A percentile compares a stretch with the other conserved stretches of the same genome.
These are phyloP conservation scores for Adelognathus sp. DNA, from an alignment of 2,888 invertebrate genomes.

Conservation along the genomic window DNA sequence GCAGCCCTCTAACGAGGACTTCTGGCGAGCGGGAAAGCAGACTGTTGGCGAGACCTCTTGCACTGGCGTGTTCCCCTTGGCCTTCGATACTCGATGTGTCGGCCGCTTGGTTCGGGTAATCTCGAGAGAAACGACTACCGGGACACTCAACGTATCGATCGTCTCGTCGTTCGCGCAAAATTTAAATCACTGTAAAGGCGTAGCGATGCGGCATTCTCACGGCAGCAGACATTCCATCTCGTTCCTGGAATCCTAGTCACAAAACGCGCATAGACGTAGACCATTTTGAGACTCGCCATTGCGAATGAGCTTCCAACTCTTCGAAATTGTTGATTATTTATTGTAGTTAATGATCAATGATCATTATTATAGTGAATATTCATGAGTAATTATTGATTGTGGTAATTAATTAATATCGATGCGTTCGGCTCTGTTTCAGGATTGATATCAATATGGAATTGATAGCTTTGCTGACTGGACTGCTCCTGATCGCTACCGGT, in stretches of 20 bases:
- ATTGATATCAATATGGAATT: slow-evolving; percentile 34
- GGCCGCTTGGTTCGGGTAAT: slow-evolving; percentile 54
- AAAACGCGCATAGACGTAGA: background rate
- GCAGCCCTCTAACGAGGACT: background rate
- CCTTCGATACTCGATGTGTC: slow-evolving; percentile 55
- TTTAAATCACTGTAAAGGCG: too few relatives aligned
- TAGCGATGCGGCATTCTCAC: too few relatives aligned
- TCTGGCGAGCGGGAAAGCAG: slow-evolving; percentile 6
- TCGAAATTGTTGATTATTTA: too few relatives aligned
- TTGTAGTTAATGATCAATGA: too few relatives aligned
- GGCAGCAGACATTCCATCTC: background rate
- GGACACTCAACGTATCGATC: slow-evolving; percentile 41
- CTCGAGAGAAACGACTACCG: slow-evolving; percentile 19
- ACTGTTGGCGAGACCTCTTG: slow-evolving; percentile 51
- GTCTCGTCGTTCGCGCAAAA: background rate
- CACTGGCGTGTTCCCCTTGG: slow-evolving; percentile 44
- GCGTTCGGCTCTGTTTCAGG: slow-evolving; percentile 40
- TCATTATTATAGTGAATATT: too few relatives aligned
- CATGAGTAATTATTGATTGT: too few relatives aligned
- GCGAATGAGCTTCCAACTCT: background rate
- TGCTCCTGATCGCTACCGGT: slow-evolving; percentile 51
- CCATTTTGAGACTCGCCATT: background rate
- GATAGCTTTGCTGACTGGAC: slow-evolving; percentile 26
- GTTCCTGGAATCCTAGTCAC: background rate
- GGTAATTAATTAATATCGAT: background rate